phyloP scores from a whole-genome alignment of 2,797 vertebrate genomes.

The Rhinella marina region DNA sequence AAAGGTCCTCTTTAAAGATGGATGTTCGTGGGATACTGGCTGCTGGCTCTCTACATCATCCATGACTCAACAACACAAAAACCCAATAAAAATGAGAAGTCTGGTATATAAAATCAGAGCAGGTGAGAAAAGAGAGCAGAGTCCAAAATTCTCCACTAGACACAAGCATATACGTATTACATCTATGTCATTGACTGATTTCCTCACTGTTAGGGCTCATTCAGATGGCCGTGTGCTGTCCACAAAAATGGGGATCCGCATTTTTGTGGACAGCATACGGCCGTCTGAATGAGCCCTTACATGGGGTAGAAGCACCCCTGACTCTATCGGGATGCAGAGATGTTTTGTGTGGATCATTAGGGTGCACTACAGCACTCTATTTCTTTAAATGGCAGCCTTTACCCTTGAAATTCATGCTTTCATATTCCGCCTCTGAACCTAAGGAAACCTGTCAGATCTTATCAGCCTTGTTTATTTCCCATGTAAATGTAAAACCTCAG shows the following conservation, averaged over 20 bases:
- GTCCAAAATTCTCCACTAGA: no score
- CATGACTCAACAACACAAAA: no score
- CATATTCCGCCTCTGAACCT: constrained; percentile 67
- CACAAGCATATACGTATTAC: no score
- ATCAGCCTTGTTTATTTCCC: constrained; percentile 73
- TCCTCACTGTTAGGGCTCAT: not conserved
- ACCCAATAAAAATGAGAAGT: no score
- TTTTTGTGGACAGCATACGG: no score
- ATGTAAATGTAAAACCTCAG: constrained; percentile 70
- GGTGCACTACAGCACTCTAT: not conserved
- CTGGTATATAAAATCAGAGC: no score
- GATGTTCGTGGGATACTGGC: not conserved
- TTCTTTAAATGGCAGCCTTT: constrained; percentile 45
- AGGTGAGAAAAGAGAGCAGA: no score
- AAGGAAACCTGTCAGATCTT: constrained; percentile 72
- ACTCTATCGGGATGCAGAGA: not conserved
- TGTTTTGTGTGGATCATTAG: not conserved
- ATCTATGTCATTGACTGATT: no score
- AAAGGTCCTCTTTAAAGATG: no score
- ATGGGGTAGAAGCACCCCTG: not conserved
- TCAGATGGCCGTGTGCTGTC: no score
- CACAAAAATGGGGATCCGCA: no score
- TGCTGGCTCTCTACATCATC: not conserved
- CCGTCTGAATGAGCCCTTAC: no score
- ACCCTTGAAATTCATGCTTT: constrained; percentile 70